Evolutionary conservation across 2,888 invertebrate species (phyloP).

Genomic region (Caenorhabditis angaria): DNA sequence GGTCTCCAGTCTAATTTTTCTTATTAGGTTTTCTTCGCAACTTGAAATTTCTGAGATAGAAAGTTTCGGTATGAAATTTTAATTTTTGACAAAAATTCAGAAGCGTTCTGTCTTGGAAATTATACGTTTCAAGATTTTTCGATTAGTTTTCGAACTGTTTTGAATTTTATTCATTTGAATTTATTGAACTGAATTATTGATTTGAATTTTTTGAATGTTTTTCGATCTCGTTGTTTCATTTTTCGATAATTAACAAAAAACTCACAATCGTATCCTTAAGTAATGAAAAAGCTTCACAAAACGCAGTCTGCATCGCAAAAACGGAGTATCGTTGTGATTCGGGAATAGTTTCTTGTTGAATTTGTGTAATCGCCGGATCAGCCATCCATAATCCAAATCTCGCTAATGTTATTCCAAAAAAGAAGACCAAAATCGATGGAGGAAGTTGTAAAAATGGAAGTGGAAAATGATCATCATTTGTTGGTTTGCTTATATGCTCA

Average conservation of each 20-base stretch:
- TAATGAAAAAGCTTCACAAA: conserved; percentile 62
- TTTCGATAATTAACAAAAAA: no score
- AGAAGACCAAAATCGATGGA: conserved; percentile 60
- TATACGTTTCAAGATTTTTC: no score
- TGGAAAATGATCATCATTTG: conserved; percentile 3
- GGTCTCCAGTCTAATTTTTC: no score
- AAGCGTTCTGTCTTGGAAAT: neutral
- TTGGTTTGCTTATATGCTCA: conserved; percentile 14
- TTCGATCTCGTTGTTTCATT: no score
- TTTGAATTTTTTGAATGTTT: no score
- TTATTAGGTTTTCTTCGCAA: no score
- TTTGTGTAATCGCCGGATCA: conserved; percentile 64
- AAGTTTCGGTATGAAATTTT: no score
- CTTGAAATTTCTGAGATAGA: no score
- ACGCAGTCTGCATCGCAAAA: conserved; percentile 54
- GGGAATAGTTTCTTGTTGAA: conserved; percentile 63
- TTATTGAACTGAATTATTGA: no score
- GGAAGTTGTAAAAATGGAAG: conserved; percentile 26
- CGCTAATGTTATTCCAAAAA: conserved; percentile 65
- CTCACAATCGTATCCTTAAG: conserved; percentile 56
- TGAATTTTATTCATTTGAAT: no score
- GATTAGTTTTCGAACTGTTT: no score
- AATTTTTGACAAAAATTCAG: neutral
- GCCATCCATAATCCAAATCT: conserved; percentile 66
- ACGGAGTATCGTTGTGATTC: conserved; percentile 61